Percentiles rank a stretch among this genome's conserved stretches.
Conservation (phyloP, 2,888 invertebrate species). For the Pterostichus madidus region DNA sequence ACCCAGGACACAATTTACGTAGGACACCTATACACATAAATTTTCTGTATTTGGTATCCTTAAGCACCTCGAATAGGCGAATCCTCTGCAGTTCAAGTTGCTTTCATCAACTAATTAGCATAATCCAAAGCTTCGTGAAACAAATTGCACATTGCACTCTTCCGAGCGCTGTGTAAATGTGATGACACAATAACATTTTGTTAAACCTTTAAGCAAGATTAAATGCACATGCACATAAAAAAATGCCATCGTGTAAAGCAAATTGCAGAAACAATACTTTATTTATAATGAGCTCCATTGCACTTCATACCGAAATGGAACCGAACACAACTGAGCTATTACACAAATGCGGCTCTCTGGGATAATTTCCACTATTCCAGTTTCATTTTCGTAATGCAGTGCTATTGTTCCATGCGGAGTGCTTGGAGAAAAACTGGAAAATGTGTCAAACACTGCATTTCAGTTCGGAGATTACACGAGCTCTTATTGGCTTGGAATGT, state of each 20-base stretch:
- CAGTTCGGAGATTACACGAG: constrained; percentile 1
- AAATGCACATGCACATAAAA: constrained; percentile 3
- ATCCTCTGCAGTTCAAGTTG: no score
- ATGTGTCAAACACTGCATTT: not conserved
- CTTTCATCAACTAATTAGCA: no score
- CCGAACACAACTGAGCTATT: constrained; percentile 19
- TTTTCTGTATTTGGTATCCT: no score
- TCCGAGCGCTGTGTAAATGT: no score
- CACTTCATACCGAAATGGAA: not conserved
- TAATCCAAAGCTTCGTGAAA: no score
- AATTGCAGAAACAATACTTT: constrained; percentile 16
- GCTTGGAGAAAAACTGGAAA: constrained; percentile 34
- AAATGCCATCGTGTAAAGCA: not conserved
- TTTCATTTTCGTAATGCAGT: constrained; percentile 44
- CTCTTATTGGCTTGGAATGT: constrained; percentile 22
- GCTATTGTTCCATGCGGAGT: constrained; percentile 1
- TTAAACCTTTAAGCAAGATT: not conserved
- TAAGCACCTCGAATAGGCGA: no score
- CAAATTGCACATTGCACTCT: no score
- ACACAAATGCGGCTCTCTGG: constrained; percentile 32
- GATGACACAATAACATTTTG: no score
- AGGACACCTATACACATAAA: no score
- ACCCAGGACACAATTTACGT: no score
- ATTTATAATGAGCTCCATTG: constrained; percentile 9
- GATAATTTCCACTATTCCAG: constrained; percentile 29